phyloP scores from a whole-genome alignment of 2,113 vertebrate genomes.

The Scalopus aquaticus region DNA sequence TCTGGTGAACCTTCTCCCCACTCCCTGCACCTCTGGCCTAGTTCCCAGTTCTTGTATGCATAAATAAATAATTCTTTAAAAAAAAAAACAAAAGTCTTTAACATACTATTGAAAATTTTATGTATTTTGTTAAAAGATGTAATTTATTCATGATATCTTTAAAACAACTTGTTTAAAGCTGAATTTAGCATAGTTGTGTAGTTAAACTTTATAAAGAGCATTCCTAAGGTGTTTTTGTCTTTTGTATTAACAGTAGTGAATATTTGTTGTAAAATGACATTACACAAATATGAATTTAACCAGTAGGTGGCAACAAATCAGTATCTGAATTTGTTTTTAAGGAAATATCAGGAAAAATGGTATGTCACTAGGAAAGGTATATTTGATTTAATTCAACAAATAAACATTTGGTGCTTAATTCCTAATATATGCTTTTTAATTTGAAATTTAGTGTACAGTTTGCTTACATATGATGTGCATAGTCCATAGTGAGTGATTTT shows the following conservation, averaged over 20 bases:
- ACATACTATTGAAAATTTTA: neutral
- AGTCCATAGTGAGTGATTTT: neutral
- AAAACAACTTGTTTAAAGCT: neutral
- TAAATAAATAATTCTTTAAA: too few species aligned
- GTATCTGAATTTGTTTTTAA: conserved; percentile 37
- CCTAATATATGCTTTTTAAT: neutral
- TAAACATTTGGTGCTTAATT: neutral
- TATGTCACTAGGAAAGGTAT: neutral
- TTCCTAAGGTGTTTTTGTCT: neutral
- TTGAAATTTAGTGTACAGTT: conserved; percentile 17
- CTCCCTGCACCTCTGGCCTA: too few species aligned
- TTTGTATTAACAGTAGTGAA: conserved; percentile 8
- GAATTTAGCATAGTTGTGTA: neutral
- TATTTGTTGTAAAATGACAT: conserved; percentile 32
- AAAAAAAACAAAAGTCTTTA: neutral
- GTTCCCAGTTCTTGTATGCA: too few species aligned
- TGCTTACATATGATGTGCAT: neutral
- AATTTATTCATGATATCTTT: neutral
- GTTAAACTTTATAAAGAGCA: conserved; percentile 16
- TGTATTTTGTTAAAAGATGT: neutral
- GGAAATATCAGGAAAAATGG: neutral
- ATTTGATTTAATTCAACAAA: neutral
- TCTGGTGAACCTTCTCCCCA: too few species aligned
- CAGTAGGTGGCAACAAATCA: conserved; percentile 77
- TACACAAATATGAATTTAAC: conserved; percentile 55